Evolutionary conservation across 2,888 invertebrate genomes (phyloP).

Genomic region (Eremobia ochroleuca): DNA sequence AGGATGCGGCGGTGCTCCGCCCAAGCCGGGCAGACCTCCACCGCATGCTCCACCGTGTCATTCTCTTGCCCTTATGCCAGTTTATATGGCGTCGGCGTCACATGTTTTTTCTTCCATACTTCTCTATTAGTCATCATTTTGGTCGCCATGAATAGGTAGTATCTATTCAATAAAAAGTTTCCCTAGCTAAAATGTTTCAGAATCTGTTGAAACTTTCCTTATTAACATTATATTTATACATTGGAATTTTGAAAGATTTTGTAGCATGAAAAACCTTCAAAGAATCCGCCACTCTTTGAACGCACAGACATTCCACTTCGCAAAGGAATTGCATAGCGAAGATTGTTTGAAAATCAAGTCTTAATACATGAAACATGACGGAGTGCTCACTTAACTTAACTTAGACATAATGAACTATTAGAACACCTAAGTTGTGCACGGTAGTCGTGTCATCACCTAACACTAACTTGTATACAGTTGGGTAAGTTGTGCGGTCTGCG

Average conservation of each 20-base stretch:
- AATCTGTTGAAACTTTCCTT: conserved; percentile 2
- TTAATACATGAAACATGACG: conserved; percentile 23
- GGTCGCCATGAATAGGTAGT: not conserved
- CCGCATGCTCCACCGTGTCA: no score
- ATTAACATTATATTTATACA: not conserved
- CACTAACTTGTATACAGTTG: conserved; percentile 41
- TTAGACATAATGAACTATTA: conserved; percentile 61
- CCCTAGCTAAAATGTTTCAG: not conserved
- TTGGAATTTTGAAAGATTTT: conserved; percentile 5
- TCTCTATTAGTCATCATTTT: no score
- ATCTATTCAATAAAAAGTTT: not conserved
- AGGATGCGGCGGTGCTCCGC: no score
- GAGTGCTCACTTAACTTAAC: conserved; percentile 26
- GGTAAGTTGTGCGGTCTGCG: conserved; percentile 20
- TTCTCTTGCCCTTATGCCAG: no score
- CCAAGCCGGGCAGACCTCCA: no score
- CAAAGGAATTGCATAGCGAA: conserved; percentile 16
- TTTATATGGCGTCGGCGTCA: no score
- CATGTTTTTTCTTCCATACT: no score
- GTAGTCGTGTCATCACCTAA: conserved; percentile 48
- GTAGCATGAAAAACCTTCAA: not conserved
- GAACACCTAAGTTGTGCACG: conserved; percentile 50
- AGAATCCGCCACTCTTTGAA: conserved; percentile 13
- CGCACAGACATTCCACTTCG: conserved; percentile 22
- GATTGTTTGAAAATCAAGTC: conserved; percentile 39